Percentiles rank a stretch among this genome's conserved stretches.
Evolutionary conservation across 2,888 invertebrate genomes (phyloP).

Genomic region (Didymodactylos carnosus): DNA sequence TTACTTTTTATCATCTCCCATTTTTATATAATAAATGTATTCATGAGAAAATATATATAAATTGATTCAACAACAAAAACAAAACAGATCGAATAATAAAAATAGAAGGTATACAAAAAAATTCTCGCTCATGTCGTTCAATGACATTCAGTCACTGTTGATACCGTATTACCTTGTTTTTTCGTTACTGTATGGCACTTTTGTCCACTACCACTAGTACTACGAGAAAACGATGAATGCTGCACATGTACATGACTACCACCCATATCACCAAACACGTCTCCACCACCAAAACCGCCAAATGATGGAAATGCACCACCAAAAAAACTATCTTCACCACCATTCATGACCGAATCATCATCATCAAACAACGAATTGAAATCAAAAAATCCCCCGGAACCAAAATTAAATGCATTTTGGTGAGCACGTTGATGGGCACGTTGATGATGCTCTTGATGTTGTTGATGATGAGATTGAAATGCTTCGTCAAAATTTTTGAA

Average conservation of each 20-base stretch:
- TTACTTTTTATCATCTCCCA: too few relatives aligned
- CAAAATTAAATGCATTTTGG: background rate
- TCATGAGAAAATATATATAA: too few relatives aligned
- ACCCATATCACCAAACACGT: background rate
- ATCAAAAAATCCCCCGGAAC: slow-evolving; percentile 5
- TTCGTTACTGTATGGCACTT: slow-evolving; percentile 3
- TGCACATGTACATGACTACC: background rate
- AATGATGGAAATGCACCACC: background rate
- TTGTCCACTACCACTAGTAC: background rate
- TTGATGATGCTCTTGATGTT: slow-evolving; percentile 1
- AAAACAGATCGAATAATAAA: too few relatives aligned
- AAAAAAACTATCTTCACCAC: background rate
- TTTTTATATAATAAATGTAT: too few relatives aligned
- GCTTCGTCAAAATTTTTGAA: slow-evolving; percentile 9
- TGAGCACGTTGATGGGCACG: background rate
- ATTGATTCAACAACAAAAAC: too few relatives aligned
- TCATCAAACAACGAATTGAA: slow-evolving; percentile 11
- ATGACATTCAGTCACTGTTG: slow-evolving; percentile 6
- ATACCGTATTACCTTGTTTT: slow-evolving; percentile 8
- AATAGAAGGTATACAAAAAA: too few relatives aligned
- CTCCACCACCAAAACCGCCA: background rate
- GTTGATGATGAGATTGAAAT: slow-evolving; percentile 2
- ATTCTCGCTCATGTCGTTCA: too few relatives aligned
- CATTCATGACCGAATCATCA: background rate
- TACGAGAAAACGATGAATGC: too few relatives aligned